Conservation (phyloP, 1,140 invertebrate species). For the Caerostris darwini region DNA sequence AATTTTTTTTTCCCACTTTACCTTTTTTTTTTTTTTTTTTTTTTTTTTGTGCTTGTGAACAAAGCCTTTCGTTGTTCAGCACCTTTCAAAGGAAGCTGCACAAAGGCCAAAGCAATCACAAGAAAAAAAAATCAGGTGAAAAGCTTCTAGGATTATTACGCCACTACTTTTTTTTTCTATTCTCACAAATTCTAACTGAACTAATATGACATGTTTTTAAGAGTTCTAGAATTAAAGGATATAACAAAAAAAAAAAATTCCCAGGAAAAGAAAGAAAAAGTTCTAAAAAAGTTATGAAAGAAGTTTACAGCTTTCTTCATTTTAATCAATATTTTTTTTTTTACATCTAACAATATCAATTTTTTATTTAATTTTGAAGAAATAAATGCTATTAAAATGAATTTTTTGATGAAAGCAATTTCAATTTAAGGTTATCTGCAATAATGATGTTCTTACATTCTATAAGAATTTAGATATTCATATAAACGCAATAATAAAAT, state of each 20-base stretch:
- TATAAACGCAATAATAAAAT: too few relatives aligned
- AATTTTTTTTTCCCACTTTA: background rate
- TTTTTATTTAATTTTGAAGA: too few relatives aligned
- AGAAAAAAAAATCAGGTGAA: constrained; percentile 8
- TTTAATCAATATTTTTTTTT: background rate
- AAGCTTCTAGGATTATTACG: constrained; percentile 28
- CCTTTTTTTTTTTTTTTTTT: background rate
- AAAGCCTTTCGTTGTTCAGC: constrained; percentile 13
- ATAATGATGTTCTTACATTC: too few relatives aligned
- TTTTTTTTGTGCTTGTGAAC: background rate
- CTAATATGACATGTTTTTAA: constrained; percentile 43
- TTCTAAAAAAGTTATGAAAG: background rate
- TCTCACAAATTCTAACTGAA: background rate
- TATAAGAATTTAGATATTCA: too few relatives aligned
- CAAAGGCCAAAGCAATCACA: constrained; percentile 10
- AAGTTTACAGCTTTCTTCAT: constrained; percentile 10
- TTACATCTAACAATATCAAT: too few relatives aligned
- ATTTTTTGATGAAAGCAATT: too few relatives aligned
- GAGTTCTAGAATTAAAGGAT: constrained; percentile 13
- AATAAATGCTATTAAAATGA: too few relatives aligned
- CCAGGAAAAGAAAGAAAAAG: background rate
- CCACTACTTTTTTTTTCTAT: background rate
- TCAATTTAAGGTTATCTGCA: too few relatives aligned
- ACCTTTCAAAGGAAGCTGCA: background rate
- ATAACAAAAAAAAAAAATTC: background rate